Evolutionary conservation across 2,888 invertebrate species (phyloP).

Genomic region (Hirtodrosophila cameraria): DNA sequence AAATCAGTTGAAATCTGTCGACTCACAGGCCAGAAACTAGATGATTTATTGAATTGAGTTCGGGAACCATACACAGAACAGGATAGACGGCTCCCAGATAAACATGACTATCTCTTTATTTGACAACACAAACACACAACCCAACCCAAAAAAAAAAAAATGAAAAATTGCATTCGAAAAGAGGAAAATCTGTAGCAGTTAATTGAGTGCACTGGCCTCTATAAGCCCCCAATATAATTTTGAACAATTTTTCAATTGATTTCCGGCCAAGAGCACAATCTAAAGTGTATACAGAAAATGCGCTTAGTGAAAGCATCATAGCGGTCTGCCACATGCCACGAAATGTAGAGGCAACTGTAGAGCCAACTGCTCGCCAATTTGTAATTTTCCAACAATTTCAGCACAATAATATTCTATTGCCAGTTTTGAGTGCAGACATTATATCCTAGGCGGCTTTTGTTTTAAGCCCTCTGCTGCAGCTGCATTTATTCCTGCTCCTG

Average conservation of each 20-base stretch:
- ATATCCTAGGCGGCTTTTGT: conserved; percentile 37
- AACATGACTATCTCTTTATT: conserved; percentile 14
- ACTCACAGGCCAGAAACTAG: conserved; percentile 30
- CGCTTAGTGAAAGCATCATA: conserved; percentile 29
- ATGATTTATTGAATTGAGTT: conserved; percentile 66
- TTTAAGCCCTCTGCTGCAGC: conserved; percentile 7
- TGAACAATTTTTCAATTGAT: background rate
- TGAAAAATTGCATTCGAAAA: conserved; percentile 2
- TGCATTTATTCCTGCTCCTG: background rate
- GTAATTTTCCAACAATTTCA: conserved; percentile 67
- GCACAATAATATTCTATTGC: conserved; percentile 67
- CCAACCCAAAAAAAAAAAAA: too few relatives aligned
- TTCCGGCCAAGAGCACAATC: background rate
- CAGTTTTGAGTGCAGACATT: conserved; percentile 31
- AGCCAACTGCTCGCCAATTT: conserved; percentile 42
- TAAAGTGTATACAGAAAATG: conserved; percentile 19
- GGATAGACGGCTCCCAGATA: too few relatives aligned
- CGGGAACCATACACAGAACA: background rate
- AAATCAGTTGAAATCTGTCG: conserved; percentile 53
- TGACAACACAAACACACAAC: background rate
- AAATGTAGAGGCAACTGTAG: background rate
- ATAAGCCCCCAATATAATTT: conserved; percentile 9
- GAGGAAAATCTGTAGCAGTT: conserved; percentile 15
- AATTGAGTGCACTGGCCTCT: conserved; percentile 43
- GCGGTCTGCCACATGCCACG: conserved; percentile 18